Percentiles rank a stretch among this genome's conserved stretches.
Conservation (phyloP, 1,140 invertebrate species). For the Pseudomyrmex gracilis region DNA sequence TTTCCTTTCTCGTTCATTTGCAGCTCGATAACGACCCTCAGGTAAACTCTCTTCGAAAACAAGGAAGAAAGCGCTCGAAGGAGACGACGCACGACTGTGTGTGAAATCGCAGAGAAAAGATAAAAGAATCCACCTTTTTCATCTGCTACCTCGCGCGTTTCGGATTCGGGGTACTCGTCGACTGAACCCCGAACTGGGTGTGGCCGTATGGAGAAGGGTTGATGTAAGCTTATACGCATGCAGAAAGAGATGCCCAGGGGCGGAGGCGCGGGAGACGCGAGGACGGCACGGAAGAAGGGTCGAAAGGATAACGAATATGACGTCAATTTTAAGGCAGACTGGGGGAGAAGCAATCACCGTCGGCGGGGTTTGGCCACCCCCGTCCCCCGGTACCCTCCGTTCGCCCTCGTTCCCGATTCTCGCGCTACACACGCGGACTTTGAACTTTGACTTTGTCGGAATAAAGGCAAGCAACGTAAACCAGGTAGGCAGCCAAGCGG, state of each 20-base stretch:
- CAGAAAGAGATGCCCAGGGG: conserved; percentile 74
- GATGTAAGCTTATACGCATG: conserved; percentile 78
- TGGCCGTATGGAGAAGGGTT: conserved; percentile 74
- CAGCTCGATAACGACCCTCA: conserved; percentile 33
- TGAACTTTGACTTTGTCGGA: conserved; percentile 77
- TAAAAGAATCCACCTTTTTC: conserved; percentile 53
- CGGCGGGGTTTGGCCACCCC: conserved; percentile 73
- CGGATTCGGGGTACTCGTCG: conserved; percentile 65
- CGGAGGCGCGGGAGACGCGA: conserved; percentile 69
- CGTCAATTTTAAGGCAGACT: conserved; percentile 83
- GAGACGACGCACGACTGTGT: conserved; percentile 29
- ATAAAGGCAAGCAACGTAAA: conserved; percentile 72
- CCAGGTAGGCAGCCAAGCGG: conserved; percentile 70
- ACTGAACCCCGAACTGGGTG: conserved; percentile 71
- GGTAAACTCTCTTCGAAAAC: conserved; percentile 25
- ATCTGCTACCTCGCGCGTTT: conserved; percentile 67
- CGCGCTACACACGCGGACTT: conserved; percentile 75
- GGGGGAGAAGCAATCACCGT: conserved; percentile 82
- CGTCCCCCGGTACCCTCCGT: conserved; percentile 16
- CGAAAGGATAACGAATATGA: conserved; percentile 85
- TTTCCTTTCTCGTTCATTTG: conserved; percentile 18
- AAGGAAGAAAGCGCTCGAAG: conserved; percentile 32
- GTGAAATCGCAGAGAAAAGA: conserved; percentile 45
- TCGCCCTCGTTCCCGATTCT: conserved; percentile 62
- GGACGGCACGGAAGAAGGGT: conserved; percentile 81